Evolutionary conservation across 2,888 invertebrate species (phyloP), one percentile per base, ranked within the genome.

Genomic region (Drosophila quinaria): DNA sequence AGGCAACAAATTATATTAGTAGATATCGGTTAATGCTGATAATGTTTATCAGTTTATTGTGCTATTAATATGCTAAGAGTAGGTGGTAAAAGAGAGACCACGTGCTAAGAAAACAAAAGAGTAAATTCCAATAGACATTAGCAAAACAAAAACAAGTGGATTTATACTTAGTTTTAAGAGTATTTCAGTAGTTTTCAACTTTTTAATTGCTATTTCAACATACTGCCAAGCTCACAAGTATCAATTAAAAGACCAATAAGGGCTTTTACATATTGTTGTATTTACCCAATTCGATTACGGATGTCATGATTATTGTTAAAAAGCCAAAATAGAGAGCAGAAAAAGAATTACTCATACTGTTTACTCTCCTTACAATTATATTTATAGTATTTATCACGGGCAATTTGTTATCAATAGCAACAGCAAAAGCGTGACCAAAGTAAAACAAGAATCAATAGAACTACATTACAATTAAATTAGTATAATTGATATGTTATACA

Each of bases 31-130:
- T 37, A 11, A 31, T 54, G 46, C 55, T 78, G 76, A 78, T 78
- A 74, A 49, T 60, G 46, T 52, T 74, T 78, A 78, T 78, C 78
- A 78, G 62, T 58, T 61, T 74, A 78, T 78, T 74, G 65, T 63
- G 39, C 61, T 58, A 51, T 52, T 73, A 60, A 52, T 63, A 60
- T n/a, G 42, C n/a, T 41, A 61, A 74, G 70, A 78, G 74, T 17
- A 50, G 19, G 56, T 37, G 17, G 1, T 54, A 63, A 68, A 51
- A 73, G 65, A 37, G 37, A 25, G 1, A 22, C 29, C 42, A 39
- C 52, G 13, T 9, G 9, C 19, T 8, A 19, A 35, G 10, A 13
- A 33, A 50, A 31, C 25, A 10, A 0, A 64, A 72, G 69, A 73
- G 64, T n/a, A 1, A 11, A 37, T 59, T 44, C 33, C 13, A 42